These are phyloP conservation scores for Orthosia gothica DNA, from an alignment of 2,888 invertebrate species.

Conservation along the genomic window DNA sequence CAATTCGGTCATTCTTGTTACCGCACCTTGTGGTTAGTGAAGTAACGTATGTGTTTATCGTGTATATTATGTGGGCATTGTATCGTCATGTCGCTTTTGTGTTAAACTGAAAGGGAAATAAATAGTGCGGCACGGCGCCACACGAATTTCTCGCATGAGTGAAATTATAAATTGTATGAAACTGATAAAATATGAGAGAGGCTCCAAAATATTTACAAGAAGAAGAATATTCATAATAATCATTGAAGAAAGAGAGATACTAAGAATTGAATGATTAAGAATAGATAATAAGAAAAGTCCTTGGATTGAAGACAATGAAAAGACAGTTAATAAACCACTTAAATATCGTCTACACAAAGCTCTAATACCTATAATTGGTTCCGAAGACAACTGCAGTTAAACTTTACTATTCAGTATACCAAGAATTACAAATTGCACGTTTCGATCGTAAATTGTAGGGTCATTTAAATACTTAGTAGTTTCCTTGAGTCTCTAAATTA, in stretches of 20 bases:
- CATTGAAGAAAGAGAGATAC: neutral
- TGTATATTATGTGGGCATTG: constrained; percentile 32
- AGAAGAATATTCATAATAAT: neutral
- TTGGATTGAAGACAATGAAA: neutral
- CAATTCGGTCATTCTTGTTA: constrained; percentile 47
- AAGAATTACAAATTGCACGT: constrained; percentile 49
- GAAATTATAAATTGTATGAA: constrained; percentile 4
- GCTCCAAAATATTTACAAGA: neutral
- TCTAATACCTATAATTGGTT: neutral
- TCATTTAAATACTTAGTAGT: constrained; percentile 57
- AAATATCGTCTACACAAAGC: neutral
- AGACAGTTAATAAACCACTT: neutral
- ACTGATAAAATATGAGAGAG: neutral
- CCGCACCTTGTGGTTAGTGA: constrained; percentile 41
- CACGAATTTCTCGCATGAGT: neutral
- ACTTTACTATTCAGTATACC: constrained; percentile 36
- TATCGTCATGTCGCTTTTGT: constrained; percentile 17
- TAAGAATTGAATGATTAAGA: neutral
- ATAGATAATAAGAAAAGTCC: neutral
- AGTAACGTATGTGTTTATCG: constrained; percentile 37
- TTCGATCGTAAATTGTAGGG: constrained; percentile 41
- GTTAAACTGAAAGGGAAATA: constrained; percentile 31
- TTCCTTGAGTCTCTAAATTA: constrained; percentile 49
- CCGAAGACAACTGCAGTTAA: constrained; percentile 22
- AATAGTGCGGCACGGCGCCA: neutral